These are phyloP conservation scores for Dreissena polymorpha DNA, from an alignment of 1,140 invertebrate species.

Conservation along the genomic window DNA sequence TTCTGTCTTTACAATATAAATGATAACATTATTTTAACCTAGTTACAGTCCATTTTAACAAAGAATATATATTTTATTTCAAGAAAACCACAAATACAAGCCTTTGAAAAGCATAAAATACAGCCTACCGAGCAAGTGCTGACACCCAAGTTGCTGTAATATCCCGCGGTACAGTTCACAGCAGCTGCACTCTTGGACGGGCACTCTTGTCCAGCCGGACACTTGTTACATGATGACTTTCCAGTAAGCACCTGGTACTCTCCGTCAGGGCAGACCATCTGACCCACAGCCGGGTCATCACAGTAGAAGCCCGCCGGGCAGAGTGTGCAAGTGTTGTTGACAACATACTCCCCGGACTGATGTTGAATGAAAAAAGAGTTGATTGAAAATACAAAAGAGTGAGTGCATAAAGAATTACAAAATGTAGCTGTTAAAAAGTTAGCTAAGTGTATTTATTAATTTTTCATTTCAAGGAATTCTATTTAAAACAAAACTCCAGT, in stretches of 20 bases:
- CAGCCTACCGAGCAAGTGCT: slow-evolving; percentile 68
- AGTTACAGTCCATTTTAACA: too few relatives aligned
- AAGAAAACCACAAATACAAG: not conserved
- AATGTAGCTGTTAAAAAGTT: too few relatives aligned
- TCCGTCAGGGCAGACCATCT: slow-evolving; percentile 66
- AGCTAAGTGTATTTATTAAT: too few relatives aligned
- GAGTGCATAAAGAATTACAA: too few relatives aligned
- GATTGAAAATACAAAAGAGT: not conserved
- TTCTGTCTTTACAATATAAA: too few relatives aligned
- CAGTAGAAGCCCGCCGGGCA: slow-evolving; percentile 72
- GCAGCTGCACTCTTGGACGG: slow-evolving; percentile 60
- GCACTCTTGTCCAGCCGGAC: slow-evolving; percentile 73
- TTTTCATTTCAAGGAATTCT: not conserved
- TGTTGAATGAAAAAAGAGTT: slow-evolving; percentile 35
- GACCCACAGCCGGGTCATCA: slow-evolving; percentile 60
- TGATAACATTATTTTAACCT: too few relatives aligned
- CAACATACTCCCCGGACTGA: slow-evolving; percentile 73
- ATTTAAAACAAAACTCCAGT: not conserved
- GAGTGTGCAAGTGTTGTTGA: slow-evolving; percentile 64
- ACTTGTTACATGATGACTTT: slow-evolving; percentile 68
- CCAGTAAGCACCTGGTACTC: slow-evolving; percentile 67
- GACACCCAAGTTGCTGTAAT: slow-evolving; percentile 69
- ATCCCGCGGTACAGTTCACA: slow-evolving; percentile 70
- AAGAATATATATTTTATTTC: not conserved
- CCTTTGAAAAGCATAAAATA: not conserved